Conservation (phyloP, 2,113 vertebrate genomes). For the Pygoscelis adeliae region DNA sequence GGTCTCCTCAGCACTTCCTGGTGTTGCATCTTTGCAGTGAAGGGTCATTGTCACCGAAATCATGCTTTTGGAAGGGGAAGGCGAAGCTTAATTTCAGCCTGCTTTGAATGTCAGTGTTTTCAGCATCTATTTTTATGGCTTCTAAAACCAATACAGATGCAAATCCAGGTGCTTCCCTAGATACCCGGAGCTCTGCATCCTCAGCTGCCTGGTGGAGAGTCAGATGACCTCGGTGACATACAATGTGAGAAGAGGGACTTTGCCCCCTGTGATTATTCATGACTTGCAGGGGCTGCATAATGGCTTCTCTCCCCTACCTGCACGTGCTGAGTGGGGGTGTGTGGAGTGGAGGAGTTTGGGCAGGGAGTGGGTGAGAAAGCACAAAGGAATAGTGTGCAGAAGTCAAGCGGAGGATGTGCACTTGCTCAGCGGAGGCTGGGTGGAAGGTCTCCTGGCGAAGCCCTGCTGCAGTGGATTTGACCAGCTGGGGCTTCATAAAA, state of each 20-base stretch:
- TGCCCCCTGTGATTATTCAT: neutral
- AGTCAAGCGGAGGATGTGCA: neutral
- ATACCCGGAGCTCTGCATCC: neutral
- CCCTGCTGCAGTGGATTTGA: neutral
- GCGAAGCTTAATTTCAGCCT: neutral
- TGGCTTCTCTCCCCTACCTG: fast-evolving
- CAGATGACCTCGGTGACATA: neutral
- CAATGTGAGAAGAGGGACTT: neutral
- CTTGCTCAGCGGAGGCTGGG: fast-evolving
- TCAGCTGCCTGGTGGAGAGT: neutral
- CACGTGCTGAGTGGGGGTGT: fast-evolving
- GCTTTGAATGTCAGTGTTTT: neutral
- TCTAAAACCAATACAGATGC: fast-evolving
- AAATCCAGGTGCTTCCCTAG: neutral
- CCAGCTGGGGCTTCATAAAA: neutral
- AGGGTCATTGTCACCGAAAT: neutral
- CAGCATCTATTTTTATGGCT: neutral
- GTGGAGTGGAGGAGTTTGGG: neutral
- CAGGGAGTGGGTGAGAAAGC: neutral
- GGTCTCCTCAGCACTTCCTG: neutral
- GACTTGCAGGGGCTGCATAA: neutral
- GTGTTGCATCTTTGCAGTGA: neutral
- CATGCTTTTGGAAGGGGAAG: neutral
- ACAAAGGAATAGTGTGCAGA: neutral
- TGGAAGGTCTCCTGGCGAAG: neutral